Evolutionary conservation across 1,140 invertebrate species (phyloP).

Genomic region (Holcopasites calliopsidis): DNA sequence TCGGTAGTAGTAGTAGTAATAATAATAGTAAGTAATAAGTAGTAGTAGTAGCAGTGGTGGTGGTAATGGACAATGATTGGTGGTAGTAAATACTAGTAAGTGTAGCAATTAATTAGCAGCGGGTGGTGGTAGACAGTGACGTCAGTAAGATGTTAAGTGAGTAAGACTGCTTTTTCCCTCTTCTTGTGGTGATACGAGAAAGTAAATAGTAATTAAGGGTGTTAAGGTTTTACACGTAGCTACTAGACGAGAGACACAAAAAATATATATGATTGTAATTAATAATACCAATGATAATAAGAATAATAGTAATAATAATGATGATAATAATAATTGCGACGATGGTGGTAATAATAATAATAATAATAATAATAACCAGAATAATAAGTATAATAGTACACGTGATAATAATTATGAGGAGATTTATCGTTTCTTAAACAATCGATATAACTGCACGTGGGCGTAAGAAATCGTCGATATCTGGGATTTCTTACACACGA

Average conservation of each 20-base stretch:
- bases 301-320: conserved; percentile 53
- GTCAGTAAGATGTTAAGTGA: conserved; percentile 38
- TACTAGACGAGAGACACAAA: conserved; percentile 64
- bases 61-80: conserved; percentile 59
- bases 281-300: conserved; percentile 60
- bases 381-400: conserved; percentile 70
- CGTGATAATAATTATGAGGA: conserved; percentile 57
- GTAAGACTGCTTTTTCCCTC: neutral
- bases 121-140: conserved; percentile 7
- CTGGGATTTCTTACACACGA: conserved; percentile 3
- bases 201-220: conserved; percentile 54
- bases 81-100: conserved; percentile 53
- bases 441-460: conserved; percentile 18
- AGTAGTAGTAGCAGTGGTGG: conserved; percentile 62
- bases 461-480: conserved; percentile 2
- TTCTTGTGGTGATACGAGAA: conserved; percentile 36
- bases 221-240: conserved; percentile 60
- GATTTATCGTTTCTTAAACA: conserved; percentile 46
- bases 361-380: conserved; percentile 66
- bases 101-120: conserved; percentile 45
- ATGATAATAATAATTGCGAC: conserved; percentile 52
- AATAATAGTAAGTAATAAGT: conserved; percentile 73
- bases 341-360: conserved; percentile 58
- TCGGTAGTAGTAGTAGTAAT: conserved; percentile 68
- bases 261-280: conserved; percentile 62